These are phyloP conservation scores for Pseudomugil tenellus DNA, from an alignment of 2,797 vertebrate species.

Conservation along the genomic window DNA sequence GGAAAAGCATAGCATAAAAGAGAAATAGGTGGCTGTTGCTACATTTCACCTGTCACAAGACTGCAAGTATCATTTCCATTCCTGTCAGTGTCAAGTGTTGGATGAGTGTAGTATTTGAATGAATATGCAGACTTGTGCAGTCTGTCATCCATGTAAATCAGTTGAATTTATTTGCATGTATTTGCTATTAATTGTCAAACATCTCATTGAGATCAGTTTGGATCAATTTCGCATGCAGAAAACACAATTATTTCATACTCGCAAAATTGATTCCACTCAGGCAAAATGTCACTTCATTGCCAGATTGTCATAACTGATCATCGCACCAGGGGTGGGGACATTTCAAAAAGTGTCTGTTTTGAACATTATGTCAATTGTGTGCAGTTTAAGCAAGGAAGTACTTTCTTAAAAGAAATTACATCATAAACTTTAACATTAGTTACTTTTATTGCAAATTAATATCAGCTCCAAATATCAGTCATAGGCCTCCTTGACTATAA, in stretches of 20 bases:
- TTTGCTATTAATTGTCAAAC: constrained; percentile 40
- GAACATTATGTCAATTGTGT: not conserved
- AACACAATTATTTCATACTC: not conserved
- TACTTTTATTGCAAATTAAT: too few species aligned
- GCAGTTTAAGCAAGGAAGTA: not conserved
- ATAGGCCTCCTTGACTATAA: too few species aligned
- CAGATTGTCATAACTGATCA: not conserved
- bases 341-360: not conserved
- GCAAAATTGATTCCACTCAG: not conserved
- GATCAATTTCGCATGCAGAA: constrained; percentile 1
- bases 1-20: not conserved
- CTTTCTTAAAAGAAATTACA: not conserved
- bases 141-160: constrained; percentile 20
- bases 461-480: too few species aligned
- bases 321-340: not conserved
- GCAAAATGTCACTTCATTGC: not conserved
- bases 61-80: constrained; percentile 22
- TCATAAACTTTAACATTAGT: not conserved
- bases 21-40: constrained; percentile 9
- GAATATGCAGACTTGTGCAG: constrained; percentile 15
- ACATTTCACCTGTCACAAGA: constrained; percentile 18
- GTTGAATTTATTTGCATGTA: constrained; percentile 28
- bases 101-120: constrained; percentile 33
- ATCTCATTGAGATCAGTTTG: constrained; percentile 12
- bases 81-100: constrained; percentile 19